Percentiles rank a stretch among this genome's conserved stretches.
phyloP scores from a whole-genome alignment of 2,888 invertebrate genomes.

The Sympetrum striolatum region DNA sequence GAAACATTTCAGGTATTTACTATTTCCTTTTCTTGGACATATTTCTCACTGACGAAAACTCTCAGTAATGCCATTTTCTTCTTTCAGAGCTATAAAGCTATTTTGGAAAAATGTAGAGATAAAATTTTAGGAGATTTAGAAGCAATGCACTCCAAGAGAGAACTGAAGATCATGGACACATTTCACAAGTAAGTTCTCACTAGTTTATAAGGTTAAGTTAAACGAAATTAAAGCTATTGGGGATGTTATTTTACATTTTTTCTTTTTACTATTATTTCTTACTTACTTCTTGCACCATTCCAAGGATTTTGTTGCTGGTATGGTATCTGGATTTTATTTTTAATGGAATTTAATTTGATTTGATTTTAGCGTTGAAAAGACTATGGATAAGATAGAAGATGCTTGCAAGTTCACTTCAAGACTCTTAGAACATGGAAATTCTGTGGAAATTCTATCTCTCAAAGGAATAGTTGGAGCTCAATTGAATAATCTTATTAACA shows the following conservation, averaged over 20 bases:
- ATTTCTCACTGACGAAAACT: background rate
- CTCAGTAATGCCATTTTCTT: background rate
- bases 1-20: slow-evolving; percentile 66
- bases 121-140: slow-evolving; percentile 76
- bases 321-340: background rate
- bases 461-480: slow-evolving; percentile 81
- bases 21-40: background rate
- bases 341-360: slow-evolving; percentile 34
- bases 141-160: slow-evolving; percentile 80
- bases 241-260: background rate
- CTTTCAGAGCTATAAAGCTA: slow-evolving; percentile 75
- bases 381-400: slow-evolving; percentile 83
- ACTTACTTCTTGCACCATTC: background rate
- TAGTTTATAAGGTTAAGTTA: background rate
- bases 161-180: slow-evolving; percentile 88
- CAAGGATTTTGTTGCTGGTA: background rate
- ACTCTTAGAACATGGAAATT: slow-evolving; percentile 83
- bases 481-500: slow-evolving; percentile 78
- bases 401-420: slow-evolving; percentile 85
- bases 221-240: background rate
- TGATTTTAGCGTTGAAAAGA: slow-evolving; percentile 73
- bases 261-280: background rate
- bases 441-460: slow-evolving; percentile 82
- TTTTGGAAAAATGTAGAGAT: slow-evolving; percentile 82
- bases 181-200: slow-evolving; percentile 65